Base-by-base conservation (phyloP, 2,113 vertebrate species). In the Paradisaea rubra region DNA sequence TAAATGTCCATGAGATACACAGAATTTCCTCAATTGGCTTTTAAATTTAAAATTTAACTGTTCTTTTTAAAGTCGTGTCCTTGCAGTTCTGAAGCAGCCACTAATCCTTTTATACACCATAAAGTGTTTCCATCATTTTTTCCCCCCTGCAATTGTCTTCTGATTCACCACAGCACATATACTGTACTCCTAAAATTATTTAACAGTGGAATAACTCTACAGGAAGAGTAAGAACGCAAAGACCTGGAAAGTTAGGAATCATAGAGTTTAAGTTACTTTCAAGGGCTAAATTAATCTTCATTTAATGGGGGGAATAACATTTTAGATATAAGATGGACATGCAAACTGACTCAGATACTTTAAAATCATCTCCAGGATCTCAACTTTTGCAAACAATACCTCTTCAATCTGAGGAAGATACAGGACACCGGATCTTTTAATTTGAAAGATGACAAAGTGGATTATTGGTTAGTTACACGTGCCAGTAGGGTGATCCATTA, bases 361-460 rank as follows among this genome's bases (percentile, higher is more conserved):
- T 21, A 31, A 71, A 85, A 88, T 8, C n/a, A 31, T 70, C 59
- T 72, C n/a, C 37, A 66, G 52, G 30, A 88, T 56, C 63, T 79
- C 70, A 72, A 78, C 66, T 92, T 95, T 39, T 65, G 20, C 84
- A 80, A 92, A 88, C 33, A 92, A 52, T 60, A 84, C 31, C 52
- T 79, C 69, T 73, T 78, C 65, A 54, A 39, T 35, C 44, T 65
- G 50, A 85, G 27, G 31, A 92, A 82, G 60, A 82, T 19, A 63
- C 11, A 72, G 25, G 49, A 93, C 59, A 64, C 12, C 5, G 4
- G 70, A 88, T 41, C 80, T 85, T 94, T 94, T 88, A 95, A 96
- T 89, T 76, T 95, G 56, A 71, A 93, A 96, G 86, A 94, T 81
- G 37, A 91, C 44, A 66, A 97, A 96, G 81, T 91, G 86, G 91